phyloP scores from a whole-genome alignment of 2,797 vertebrate species.

The Huso huso region DNA sequence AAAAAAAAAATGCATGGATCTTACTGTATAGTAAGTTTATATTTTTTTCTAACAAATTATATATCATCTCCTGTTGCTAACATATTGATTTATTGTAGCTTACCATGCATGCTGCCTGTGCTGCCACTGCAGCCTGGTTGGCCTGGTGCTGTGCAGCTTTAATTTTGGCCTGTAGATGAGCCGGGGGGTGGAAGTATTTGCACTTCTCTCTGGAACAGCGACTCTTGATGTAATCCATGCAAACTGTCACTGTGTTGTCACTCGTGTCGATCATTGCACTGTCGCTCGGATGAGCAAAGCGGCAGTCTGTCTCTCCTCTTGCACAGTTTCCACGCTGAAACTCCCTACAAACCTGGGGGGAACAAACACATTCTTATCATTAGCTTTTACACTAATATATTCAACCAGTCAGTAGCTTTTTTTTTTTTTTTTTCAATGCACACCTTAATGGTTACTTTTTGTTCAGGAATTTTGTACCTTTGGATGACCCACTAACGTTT shows the following conservation, averaged over 20 bases:
- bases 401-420: no score
- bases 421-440: no score
- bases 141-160: constrained; percentile 95
- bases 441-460: no score
- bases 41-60: no score
- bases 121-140: constrained; percentile 84
- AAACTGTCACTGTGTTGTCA: constrained; percentile 98
- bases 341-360: constrained; percentile 86
- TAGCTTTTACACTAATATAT: no score
- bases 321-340: constrained; percentile 98
- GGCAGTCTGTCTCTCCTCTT: constrained; percentile 95
- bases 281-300: constrained; percentile 95
- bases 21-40: no score
- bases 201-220: constrained; percentile 99
- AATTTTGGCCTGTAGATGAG: constrained; percentile 99
- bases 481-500: no score
- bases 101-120: constrained; percentile 65
- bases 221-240: constrained; percentile 99
- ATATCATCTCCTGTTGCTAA: no score
- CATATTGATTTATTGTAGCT: no score
- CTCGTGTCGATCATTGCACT: constrained; percentile 97
- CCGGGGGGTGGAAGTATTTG: constrained; percentile 99
- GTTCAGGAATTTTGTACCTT: no score
- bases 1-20: no score
- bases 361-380: no score